Evolutionary conservation across 2,888 invertebrate genomes (phyloP), one percentile per base, ranked within the genome.

Genomic region (Pachliopta kotzebuea): DNA sequence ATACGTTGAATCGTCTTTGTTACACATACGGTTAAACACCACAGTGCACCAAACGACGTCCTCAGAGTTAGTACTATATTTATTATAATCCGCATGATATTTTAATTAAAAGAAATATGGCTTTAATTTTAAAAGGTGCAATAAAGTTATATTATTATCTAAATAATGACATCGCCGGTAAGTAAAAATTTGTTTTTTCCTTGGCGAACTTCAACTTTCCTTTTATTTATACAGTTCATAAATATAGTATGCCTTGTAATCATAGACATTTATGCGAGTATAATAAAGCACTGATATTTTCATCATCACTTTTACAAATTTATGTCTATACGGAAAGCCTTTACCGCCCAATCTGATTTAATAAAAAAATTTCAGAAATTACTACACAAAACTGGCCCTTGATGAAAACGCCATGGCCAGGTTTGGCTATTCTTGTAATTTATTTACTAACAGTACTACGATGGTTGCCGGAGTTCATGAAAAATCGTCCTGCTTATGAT

Each of bases 391-490:
- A 94, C 69, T 95, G 95, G 93, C 93, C 95, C 54, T 85, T 97
- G 62, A 94, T 96, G 84, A 83, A 92, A 4, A 92, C 94, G 9
- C 95, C 96, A n/a, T 93, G 94, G 89, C 94, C 94, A 0, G 94
- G 94, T 0, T 61, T 95, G 52, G 72, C 80, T 1, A 83, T 96
- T 26, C 84, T 94, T 31, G 76, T 83, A 0, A 68, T 91, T 0
- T 97, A 97, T 79, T 85, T 97, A 59, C 83, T 93, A 66, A 88
- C 95, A 65, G 95, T 97, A 18, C 90, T 93, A 66, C 90, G 92
- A 66, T 87, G 94, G 76, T 95, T 97, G 0, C 97, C 97, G 0
- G 86, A 88, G 52, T 90, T 94, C 74, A 96, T 96, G 96, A 90
- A 89, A 66, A 88, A 93, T 61, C 90, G 95, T 24, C 85, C 92